Conservation (phyloP, 1,140 invertebrate species). For the Drosophila sulfurigaster region DNA sequence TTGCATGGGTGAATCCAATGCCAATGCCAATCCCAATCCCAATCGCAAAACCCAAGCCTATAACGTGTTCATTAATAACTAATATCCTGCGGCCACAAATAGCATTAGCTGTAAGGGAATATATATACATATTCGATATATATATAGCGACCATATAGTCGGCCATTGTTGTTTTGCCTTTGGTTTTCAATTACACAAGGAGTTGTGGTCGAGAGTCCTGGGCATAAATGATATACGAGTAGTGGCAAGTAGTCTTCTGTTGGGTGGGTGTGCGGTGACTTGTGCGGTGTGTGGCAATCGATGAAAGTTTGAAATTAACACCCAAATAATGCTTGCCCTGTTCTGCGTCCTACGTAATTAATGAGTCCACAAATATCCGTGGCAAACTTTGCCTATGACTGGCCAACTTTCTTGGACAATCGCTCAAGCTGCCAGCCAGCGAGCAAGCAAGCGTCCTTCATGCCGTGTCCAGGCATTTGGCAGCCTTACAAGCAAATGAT, state of each 20-base stretch:
- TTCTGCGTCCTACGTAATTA: slow-evolving; percentile 67
- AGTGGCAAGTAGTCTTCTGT: too few relatives aligned
- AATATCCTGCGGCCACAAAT: slow-evolving; percentile 77
- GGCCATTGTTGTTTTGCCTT: slow-evolving; percentile 70
- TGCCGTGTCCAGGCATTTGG: slow-evolving; percentile 44
- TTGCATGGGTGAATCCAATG: slow-evolving; percentile 1
- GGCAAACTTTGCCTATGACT: slow-evolving; percentile 62
- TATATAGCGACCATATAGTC: slow-evolving; percentile 30
- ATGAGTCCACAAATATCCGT: slow-evolving; percentile 72
- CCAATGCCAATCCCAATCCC: background rate
- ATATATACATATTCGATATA: background rate
- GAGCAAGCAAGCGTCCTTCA: background rate
- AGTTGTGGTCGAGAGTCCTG: slow-evolving; percentile 35
- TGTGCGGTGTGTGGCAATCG: slow-evolving; percentile 50
- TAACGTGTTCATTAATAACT: slow-evolving; percentile 79
- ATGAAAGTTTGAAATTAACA: slow-evolving; percentile 83
- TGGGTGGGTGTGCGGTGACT: slow-evolving; percentile 23
- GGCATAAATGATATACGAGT: slow-evolving; percentile 39
- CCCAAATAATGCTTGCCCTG: slow-evolving; percentile 55
- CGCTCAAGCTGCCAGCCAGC: slow-evolving; percentile 63
- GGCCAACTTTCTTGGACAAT: slow-evolving; percentile 68
- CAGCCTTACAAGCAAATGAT: slow-evolving; percentile 75
- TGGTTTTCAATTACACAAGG: slow-evolving; percentile 77
- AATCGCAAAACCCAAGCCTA: slow-evolving; percentile 37
- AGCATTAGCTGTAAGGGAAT: slow-evolving; percentile 59